Conservation (phyloP, 2,113 vertebrate species). For the Toxotes jaculatrix region DNA sequence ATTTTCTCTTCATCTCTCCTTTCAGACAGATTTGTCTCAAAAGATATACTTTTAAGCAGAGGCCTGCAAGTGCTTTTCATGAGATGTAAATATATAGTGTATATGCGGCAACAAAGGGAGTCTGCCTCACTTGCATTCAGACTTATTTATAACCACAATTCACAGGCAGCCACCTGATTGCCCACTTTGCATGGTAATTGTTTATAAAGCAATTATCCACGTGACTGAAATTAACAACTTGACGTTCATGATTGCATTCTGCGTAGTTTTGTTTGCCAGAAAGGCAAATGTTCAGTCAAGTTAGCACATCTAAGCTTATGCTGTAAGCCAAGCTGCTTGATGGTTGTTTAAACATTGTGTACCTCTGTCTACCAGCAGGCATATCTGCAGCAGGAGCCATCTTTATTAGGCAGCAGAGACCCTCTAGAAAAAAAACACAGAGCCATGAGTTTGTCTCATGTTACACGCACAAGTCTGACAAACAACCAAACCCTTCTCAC, state of each 20-base stretch:
- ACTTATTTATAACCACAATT: neutral
- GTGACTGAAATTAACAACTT: neutral
- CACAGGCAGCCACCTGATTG: neutral
- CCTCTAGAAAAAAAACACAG: constrained; percentile 10
- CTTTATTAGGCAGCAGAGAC: neutral
- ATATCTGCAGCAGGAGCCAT: neutral
- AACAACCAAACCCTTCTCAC: constrained; percentile 7
- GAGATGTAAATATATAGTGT: neutral
- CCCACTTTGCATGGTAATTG: neutral
- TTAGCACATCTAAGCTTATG: neutral
- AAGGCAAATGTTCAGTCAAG: neutral
- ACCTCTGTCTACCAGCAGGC: neutral
- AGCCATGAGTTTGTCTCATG: constrained; percentile 11
- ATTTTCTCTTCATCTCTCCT: neutral
- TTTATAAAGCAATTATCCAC: neutral
- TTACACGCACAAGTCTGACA: constrained; percentile 6
- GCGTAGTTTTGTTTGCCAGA: neutral
- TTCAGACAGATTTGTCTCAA: neutral
- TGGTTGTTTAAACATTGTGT: neutral
- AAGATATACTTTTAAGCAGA: neutral
- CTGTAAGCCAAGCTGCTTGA: neutral
- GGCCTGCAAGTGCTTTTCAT: neutral
- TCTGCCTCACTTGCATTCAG: neutral
- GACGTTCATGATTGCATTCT: neutral
- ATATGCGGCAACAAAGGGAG: neutral